Base-by-base conservation (phyloP, 23 tunicate genomes). In the Phallusia fumigata region DNA sequence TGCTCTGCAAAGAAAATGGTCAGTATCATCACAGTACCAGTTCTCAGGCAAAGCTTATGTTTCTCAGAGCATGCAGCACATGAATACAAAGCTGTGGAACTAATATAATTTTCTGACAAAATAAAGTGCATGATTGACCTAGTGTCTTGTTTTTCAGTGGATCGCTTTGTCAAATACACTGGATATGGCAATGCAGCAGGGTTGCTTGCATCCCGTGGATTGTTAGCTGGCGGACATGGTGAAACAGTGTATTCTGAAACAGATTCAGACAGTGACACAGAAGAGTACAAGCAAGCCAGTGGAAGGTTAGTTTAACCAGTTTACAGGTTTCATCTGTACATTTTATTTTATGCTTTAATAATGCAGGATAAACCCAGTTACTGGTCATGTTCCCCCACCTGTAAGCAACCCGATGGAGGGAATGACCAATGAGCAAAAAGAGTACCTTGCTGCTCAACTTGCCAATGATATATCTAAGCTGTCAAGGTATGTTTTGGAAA, bases 101-200 rank as follows among this genome's bases (percentile, higher is more conserved):
- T 51, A 18, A 51, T 13, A 18, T 15, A 15, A 18, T 51, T 51
- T 51, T 15, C 58, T 44, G 21, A 64, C 65, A 36, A 45, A 40
- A 78, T 51, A 13, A 36, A 5, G 74, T 1, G 47, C 8, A 40
- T 40, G 47, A 3, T 78, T 40, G 35, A 33, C 52, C 65, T 81
- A 3, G 5, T 40, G 47, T 40, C 8, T 40, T 40, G 47, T 40
- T 40, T 33, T 3, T 81, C 58, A 89, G 97, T 87, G 26, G 98
- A 94, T 52, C 51, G 88, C 26, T 81, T 94, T 77, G 90, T 94
- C 52, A 94, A 94, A 53, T 86, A 94, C 85, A 94, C 98, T 52
- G 98, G 98, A 36, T 94, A 94, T 82, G 98, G 98, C 18, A 94
- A 94, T 78, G 98, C 98, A 21, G 98, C 98, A 19, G 98, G 98